These are phyloP conservation scores for Cecropterus lyciades DNA, from an alignment of 1,140 invertebrate genomes.

Conservation along the genomic window DNA sequence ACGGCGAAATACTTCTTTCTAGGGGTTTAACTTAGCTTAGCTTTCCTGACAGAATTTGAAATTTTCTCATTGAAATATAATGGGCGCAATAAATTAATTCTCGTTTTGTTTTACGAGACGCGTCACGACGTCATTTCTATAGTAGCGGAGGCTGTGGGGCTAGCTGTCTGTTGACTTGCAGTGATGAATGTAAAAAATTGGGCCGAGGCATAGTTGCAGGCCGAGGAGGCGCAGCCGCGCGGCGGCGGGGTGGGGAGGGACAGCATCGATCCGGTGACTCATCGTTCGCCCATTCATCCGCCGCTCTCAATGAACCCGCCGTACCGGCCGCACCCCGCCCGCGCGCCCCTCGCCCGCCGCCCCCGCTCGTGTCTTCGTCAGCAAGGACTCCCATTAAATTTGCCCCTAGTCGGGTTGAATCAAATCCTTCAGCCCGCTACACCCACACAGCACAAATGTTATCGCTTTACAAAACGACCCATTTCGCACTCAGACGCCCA, in stretches of 20 bases:
- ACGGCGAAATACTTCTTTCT: no score
- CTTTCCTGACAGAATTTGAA: not conserved
- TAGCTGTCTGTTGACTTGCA: conserved; percentile 21
- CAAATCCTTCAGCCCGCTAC: conserved; percentile 59
- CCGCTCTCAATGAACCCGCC: conserved; percentile 76
- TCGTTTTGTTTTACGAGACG: conserved; percentile 4
- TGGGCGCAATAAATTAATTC: not conserved
- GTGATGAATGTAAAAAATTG: conserved; percentile 41
- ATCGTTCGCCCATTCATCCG: conserved; percentile 77
- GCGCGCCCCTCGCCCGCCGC: conserved; percentile 33
- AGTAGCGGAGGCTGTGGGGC: not conserved
- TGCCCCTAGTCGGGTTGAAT: conserved; percentile 58
- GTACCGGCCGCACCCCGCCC: conserved; percentile 45
- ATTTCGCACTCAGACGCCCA: conserved; percentile 46
- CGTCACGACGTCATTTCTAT: conserved; percentile 3
- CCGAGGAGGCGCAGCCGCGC: conserved; percentile 45
- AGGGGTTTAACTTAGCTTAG: no score
- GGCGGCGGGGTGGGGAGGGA: conserved; percentile 38
- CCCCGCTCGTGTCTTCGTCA: conserved; percentile 55
- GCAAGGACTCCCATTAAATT: conserved; percentile 73
- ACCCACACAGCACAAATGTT: conserved; percentile 54
- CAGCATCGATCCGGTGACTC: conserved; percentile 76
- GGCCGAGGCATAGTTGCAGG: conserved; percentile 39
- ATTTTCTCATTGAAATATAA: not conserved
- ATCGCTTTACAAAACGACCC: conserved; percentile 41